Evolutionary conservation across 1,140 invertebrate genomes (phyloP).

Genomic region (Teleogryllus occipitalis): DNA sequence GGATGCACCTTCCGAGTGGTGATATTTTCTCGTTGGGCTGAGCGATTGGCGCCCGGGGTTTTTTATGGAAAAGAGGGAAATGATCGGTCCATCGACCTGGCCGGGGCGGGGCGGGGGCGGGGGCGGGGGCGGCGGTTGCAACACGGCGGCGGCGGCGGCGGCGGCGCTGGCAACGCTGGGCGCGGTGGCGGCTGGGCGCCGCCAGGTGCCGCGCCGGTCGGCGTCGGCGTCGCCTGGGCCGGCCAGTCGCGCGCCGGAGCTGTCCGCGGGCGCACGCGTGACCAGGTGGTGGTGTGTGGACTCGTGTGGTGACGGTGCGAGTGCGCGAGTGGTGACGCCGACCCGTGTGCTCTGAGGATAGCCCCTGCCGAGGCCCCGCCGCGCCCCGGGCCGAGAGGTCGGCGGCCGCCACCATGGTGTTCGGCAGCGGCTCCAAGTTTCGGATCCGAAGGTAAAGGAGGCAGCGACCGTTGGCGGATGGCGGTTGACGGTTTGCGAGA

Average conservation of each 20-base stretch:
- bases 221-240: not conserved
- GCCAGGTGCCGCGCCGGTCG: not conserved
- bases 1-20: too few relatives aligned
- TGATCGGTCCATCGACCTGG: not conserved
- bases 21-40: too few relatives aligned
- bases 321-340: not conserved
- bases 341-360: not conserved
- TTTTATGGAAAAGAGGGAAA: not conserved
- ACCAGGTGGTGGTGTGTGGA: not conserved
- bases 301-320: not conserved
- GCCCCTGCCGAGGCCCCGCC: not conserved
- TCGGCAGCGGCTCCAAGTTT: constrained; percentile 52
- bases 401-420: constrained; percentile 40
- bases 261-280: not conserved
- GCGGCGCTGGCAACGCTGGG: too few relatives aligned
- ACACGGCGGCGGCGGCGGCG: not conserved
- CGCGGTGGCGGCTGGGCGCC: too few relatives aligned
- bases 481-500: not conserved
- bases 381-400: too few relatives aligned
- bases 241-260: not conserved
- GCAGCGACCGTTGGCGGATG: not conserved
- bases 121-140: not conserved
- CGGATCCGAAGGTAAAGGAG: constrained; percentile 46
- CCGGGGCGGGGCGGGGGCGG: too few relatives aligned
- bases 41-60: too few relatives aligned